A percentile compares a stretch with the other conserved stretches of the same genome.
phyloP scores from a whole-genome alignment of 2,888 invertebrate species.

The Vesta saturnalis region DNA sequence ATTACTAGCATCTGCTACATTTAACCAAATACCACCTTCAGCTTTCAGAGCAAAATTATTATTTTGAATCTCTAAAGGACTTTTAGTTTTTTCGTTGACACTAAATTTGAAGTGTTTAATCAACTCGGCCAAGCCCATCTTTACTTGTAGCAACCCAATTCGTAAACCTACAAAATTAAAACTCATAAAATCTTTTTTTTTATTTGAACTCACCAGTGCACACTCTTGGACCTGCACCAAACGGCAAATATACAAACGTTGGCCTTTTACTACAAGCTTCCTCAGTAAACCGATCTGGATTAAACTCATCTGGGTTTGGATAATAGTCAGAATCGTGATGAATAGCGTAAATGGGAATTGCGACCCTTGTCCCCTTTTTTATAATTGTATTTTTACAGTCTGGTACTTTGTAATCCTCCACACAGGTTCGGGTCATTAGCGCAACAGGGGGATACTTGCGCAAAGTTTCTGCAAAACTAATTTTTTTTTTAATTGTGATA shows the following conservation, averaged over 20 bases:
- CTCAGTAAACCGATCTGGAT: constrained; percentile 49
- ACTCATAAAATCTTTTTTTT: too few relatives aligned
- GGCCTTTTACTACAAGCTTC: constrained; percentile 41
- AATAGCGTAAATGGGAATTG: constrained; percentile 49
- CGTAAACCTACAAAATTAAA: constrained; percentile 37
- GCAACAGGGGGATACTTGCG: constrained; percentile 56
- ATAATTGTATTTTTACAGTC: constrained; percentile 48
- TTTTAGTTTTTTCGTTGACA: constrained; percentile 26
- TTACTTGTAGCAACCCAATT: constrained; percentile 42
- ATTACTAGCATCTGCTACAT: too few relatives aligned
- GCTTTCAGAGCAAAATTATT: constrained; percentile 29
- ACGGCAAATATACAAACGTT: constrained; percentile 49
- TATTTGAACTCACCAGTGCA: constrained; percentile 49
- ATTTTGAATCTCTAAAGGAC: constrained; percentile 35
- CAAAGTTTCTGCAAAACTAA: constrained; percentile 53
- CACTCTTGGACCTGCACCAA: constrained; percentile 50
- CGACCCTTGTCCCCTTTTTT: constrained; percentile 52
- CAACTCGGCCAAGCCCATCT: constrained; percentile 32
- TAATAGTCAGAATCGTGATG: constrained; percentile 51
- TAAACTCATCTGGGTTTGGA: constrained; percentile 49
- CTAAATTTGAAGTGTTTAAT: constrained; percentile 35
- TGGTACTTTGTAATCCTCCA: constrained; percentile 42
- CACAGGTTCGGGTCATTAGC: constrained; percentile 42
- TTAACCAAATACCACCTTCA: constrained; percentile 38
- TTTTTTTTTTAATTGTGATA: too few relatives aligned